Percentiles rank a stretch among this genome's conserved stretches.
Evolutionary conservation across 1,140 invertebrate species (phyloP).

Genomic region (Drosophila seguyi): DNA sequence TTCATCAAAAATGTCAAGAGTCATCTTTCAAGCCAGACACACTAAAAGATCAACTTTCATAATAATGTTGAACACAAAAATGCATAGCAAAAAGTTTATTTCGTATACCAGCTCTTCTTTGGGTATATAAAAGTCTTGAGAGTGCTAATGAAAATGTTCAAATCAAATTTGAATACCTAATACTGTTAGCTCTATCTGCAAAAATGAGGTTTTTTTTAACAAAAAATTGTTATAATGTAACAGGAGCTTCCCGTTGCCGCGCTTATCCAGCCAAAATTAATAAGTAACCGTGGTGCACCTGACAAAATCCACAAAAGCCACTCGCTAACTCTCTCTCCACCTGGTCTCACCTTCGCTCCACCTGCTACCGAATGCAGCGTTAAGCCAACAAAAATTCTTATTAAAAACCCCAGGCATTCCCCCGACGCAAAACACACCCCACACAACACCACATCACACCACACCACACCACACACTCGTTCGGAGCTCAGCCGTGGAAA

Average conservation of each 20-base stretch:
- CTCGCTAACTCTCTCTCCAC: slow-evolving; percentile 5
- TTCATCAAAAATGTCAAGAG: slow-evolving; percentile 11
- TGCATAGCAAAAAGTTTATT: not conserved
- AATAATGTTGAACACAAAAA: not conserved
- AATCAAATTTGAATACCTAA: slow-evolving; percentile 13
- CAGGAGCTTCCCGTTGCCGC: not conserved
- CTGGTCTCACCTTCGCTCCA: slow-evolving; percentile 17
- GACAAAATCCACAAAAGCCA: slow-evolving; percentile 60
- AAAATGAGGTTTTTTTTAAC: not conserved
- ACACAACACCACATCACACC: not conserved
- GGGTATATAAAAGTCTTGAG: not conserved
- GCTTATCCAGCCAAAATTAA: slow-evolving; percentile 46
- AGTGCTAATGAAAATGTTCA: slow-evolving; percentile 6
- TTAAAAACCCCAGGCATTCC: slow-evolving; percentile 46
- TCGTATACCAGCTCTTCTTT: not conserved
- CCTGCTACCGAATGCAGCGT: slow-evolving; percentile 34
- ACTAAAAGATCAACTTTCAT: not conserved
- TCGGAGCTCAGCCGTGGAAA: slow-evolving; percentile 29
- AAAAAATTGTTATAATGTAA: slow-evolving; percentile 15
- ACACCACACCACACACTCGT: not conserved
- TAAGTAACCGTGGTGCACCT: slow-evolving; percentile 51
- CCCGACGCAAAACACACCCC: slow-evolving; percentile 19
- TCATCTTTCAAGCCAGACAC: not conserved
- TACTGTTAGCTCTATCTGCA: slow-evolving; percentile 5
- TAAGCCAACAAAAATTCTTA: slow-evolving; percentile 57